phyloP scores from a whole-genome alignment of 1,140 invertebrate species.

The Limonius californicus region DNA sequence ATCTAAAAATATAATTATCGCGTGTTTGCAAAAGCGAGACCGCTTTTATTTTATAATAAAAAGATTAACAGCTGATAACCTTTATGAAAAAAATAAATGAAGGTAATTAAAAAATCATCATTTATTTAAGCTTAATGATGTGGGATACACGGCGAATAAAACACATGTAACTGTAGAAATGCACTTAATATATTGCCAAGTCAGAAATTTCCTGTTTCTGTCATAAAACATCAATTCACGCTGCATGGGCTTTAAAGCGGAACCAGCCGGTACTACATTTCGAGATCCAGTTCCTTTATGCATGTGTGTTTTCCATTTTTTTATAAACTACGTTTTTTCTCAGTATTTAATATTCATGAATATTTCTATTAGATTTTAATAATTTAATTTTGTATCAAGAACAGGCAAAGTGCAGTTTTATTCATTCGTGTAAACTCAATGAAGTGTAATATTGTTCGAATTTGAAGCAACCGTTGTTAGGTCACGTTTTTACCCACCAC shows the following conservation, averaged over 20 bases:
- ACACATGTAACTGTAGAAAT: neutral
- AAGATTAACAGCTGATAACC: too few species aligned
- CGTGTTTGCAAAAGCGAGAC: too few species aligned
- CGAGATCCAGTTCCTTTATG: neutral
- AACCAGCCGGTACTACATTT: conserved; percentile 3
- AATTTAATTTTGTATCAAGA: too few species aligned
- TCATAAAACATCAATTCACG: conserved; percentile 29
- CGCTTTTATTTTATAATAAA: too few species aligned
- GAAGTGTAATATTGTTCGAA: neutral
- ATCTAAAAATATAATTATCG: too few species aligned
- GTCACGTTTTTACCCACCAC: neutral
- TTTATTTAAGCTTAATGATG: neutral
- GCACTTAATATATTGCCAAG: conserved; percentile 16
- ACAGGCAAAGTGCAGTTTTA: too few species aligned
- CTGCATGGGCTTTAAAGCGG: conserved; percentile 16
- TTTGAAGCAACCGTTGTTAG: neutral
- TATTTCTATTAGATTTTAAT: too few species aligned
- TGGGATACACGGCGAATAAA: neutral
- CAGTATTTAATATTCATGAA: neutral
- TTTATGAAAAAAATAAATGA: too few species aligned
- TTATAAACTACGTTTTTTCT: neutral
- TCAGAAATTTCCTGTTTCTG: conserved; percentile 28
- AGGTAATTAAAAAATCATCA: neutral
- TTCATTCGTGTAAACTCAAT: neutral
- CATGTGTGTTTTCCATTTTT: neutral